Evolutionary conservation across 2,888 invertebrate genomes (phyloP), one percentile per base, ranked within the genome.

Genomic region (Archips crataeganus): DNA sequence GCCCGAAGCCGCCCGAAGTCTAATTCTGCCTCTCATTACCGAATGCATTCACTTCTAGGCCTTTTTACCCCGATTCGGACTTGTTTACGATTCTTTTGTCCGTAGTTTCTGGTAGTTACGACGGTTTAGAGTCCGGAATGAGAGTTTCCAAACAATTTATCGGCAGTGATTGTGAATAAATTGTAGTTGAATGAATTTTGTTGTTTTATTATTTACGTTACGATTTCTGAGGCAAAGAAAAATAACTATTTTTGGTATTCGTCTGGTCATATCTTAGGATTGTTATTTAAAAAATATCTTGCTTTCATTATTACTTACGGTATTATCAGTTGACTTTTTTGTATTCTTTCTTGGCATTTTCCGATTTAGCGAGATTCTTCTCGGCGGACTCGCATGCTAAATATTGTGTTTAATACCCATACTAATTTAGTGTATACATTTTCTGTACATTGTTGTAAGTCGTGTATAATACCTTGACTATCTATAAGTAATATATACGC

Each of bases 1-100:
- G 84, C 34, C 62, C 72, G 72, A 72, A 36, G 62, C 6, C 57
- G 64, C 75, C 67, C 87, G 88, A 87, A 80, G 85, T 83, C 91
- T 92, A 91, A 92, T 93, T 92, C 91, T 78, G 83, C 80, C 85
- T 85, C 92, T 93, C 93, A 92, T 94, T 94, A 93, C 90, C 79
- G 83, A 85, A 87, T 89, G 88, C 87, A 89, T 93, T 93, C 91
- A 92, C 90, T 93, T 49, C 45, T 91, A 91, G 84, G 70, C 64
- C 64, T 73, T 74, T 71, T 73, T 71, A 59, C 70, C 69, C 61
- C 77, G 70, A 62, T 76, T 76, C 66, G 60, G 72, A 74, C 66
- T 61, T 78, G 76, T 78, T 78, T 78, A 78, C 70, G 77, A 75
- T 47, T 68, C 70, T 70, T 75, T 77, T 76, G 73, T 75, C 64